Evolutionary conservation across 2,797 vertebrate species (phyloP).

Genomic region (Cossypha polioptera): DNA sequence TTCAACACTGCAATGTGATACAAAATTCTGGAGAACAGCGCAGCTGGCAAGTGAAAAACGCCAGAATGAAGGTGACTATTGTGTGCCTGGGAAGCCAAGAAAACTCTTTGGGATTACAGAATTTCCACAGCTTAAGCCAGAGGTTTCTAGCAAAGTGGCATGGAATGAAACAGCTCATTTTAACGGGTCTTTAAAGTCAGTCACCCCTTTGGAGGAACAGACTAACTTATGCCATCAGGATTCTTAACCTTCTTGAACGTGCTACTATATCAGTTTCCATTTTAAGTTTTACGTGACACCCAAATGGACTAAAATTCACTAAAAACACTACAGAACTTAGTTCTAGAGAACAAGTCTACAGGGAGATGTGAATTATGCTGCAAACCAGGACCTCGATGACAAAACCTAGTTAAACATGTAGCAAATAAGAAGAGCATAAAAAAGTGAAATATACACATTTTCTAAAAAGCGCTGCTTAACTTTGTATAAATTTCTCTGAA

Average conservation of each 20-base stretch:
- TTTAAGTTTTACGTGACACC: background rate
- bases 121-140: background rate
- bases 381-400: slow-evolving; percentile 39
- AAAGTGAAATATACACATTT: slow-evolving; percentile 55
- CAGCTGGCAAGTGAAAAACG: background rate
- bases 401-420: slow-evolving; percentile 42
- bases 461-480: slow-evolving; percentile 51
- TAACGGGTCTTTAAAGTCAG: background rate
- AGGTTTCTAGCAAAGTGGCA: background rate
- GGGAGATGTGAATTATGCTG: slow-evolving; percentile 25
- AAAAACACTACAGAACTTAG: background rate
- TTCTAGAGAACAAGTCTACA: background rate
- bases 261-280: background rate
- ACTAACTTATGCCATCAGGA: background rate
- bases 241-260: background rate
- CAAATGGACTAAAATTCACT: background rate
- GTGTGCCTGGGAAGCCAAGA: slow-evolving; percentile 18
- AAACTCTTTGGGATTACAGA: background rate
- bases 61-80: slow-evolving; percentile 12
- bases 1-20: background rate
- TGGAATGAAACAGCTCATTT: background rate
- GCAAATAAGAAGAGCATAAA: slow-evolving; percentile 37
- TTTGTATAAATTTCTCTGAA: slow-evolving; percentile 36
- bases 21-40: background rate
- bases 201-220: background rate